phyloP scores from a whole-genome alignment of 2,113 vertebrate species.

The Aythya baeri region DNA sequence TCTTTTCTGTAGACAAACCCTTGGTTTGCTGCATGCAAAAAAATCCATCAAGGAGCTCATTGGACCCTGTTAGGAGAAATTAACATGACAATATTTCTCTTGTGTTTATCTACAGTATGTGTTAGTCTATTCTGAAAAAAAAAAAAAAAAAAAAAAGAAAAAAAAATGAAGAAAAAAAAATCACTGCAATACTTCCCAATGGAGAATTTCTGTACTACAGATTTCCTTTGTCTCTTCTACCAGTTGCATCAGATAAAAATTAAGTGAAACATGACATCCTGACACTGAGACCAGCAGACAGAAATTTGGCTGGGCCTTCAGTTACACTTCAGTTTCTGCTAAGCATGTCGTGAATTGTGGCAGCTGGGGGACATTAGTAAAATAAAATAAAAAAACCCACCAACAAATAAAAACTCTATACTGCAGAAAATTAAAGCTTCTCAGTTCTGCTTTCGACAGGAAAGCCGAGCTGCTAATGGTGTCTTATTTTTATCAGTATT shows the following conservation, averaged over 20 bases:
- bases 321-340: conserved; percentile 67
- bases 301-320: conserved; percentile 67
- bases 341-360: conserved; percentile 70
- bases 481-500: not conserved
- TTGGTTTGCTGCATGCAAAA: not conserved
- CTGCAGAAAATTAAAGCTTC: conserved; percentile 45
- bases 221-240: conserved; percentile 46
- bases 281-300: conserved; percentile 57
- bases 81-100: not conserved
- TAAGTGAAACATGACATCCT: conserved; percentile 62
- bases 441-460: conserved; percentile 46
- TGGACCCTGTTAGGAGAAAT: not conserved
- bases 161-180: not conserved
- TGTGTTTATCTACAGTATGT: not conserved
- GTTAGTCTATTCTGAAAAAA: not conserved
- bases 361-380: conserved; percentile 70
- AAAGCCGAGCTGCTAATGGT: conserved; percentile 5
- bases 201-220: conserved; percentile 2
- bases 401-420: not conserved
- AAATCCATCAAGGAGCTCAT: not conserved
- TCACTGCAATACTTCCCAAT: not conserved
- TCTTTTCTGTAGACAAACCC: not conserved
- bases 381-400: conserved; percentile 59
- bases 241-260: conserved; percentile 50
- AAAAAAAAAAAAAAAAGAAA: not conserved